Conservation (phyloP, 2,797 vertebrate genomes). For the Xenops minutus region DNA sequence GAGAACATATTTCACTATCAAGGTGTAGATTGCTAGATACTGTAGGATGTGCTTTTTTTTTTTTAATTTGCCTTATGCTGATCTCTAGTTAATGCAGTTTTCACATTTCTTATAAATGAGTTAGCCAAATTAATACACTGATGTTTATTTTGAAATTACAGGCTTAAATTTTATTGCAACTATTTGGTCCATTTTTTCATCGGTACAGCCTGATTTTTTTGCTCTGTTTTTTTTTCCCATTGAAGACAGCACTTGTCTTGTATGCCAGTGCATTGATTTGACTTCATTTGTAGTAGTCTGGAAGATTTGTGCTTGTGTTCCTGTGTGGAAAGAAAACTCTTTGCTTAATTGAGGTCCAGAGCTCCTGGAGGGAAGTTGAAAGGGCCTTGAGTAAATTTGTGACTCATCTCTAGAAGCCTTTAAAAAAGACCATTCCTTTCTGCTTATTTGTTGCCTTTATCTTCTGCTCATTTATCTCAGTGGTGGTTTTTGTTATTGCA, state of each 20-base stretch:
- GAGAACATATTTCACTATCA: neutral
- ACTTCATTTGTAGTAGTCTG: neutral
- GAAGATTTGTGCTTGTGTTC: neutral
- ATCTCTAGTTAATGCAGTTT: neutral
- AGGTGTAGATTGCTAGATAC: neutral
- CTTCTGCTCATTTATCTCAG: neutral
- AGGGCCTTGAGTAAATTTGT: neutral
- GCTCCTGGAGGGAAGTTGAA: neutral
- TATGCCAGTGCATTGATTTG: neutral
- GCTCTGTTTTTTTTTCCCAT: accelerated
- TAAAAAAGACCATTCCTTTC: neutral
- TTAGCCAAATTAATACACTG: neutral
- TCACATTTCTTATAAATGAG: neutral
- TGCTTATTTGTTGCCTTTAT: neutral
- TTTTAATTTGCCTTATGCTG: neutral
- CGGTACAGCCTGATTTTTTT: neutral
- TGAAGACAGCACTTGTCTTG: neutral
- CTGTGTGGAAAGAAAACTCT: neutral
- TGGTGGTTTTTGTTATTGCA: neutral
- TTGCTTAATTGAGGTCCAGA: neutral
- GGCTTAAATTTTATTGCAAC: neutral
- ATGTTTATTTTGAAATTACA: neutral
- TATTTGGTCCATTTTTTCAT: neutral
- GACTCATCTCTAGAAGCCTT: neutral
- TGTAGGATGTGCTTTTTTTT: neutral